phyloP scores from a whole-genome alignment of 2,888 invertebrate species.

The Sericinus montela region DNA sequence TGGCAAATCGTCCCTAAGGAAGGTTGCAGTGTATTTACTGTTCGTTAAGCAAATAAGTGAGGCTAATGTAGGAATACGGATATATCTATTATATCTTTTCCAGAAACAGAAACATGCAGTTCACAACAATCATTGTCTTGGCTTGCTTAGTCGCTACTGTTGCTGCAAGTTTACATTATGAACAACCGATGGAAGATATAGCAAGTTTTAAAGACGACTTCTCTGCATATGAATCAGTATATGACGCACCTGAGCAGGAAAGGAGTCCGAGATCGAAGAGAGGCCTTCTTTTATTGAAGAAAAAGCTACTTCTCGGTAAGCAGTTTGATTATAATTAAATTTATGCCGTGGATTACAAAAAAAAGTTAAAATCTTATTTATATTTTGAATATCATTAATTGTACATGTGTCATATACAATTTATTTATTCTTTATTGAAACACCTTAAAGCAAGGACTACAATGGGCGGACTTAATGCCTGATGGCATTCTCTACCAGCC shows the following conservation, averaged over 20 bases:
- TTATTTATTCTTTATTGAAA: too few relatives aligned
- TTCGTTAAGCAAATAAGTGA: too few relatives aligned
- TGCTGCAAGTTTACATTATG: constrained; percentile 42
- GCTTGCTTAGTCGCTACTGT: constrained; percentile 59
- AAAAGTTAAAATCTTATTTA: too few relatives aligned
- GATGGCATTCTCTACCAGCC: too few relatives aligned
- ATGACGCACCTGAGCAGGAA: constrained; percentile 50
- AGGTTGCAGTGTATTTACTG: too few relatives aligned
- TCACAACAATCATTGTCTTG: constrained; percentile 57
- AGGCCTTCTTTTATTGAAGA: constrained; percentile 61
- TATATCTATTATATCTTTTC: not conserved
- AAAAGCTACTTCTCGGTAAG: constrained; percentile 67
- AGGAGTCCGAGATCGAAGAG: constrained; percentile 62
- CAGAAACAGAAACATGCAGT: constrained; percentile 52
- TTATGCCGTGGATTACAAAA: not conserved
- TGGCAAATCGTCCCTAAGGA: too few relatives aligned
- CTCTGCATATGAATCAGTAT: constrained; percentile 39
- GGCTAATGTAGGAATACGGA: too few relatives aligned
- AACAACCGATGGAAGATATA: constrained; percentile 40
- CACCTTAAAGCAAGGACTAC: too few relatives aligned
- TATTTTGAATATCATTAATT: too few relatives aligned
- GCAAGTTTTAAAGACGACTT: constrained; percentile 26
- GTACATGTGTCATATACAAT: too few relatives aligned
- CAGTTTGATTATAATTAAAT: not conserved
- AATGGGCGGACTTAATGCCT: too few relatives aligned